A percentile compares a stretch with the other conserved stretches of the same genome.
Conservation (phyloP, 2,797 vertebrate genomes). For the Tauraco hartlaubi region DNA sequence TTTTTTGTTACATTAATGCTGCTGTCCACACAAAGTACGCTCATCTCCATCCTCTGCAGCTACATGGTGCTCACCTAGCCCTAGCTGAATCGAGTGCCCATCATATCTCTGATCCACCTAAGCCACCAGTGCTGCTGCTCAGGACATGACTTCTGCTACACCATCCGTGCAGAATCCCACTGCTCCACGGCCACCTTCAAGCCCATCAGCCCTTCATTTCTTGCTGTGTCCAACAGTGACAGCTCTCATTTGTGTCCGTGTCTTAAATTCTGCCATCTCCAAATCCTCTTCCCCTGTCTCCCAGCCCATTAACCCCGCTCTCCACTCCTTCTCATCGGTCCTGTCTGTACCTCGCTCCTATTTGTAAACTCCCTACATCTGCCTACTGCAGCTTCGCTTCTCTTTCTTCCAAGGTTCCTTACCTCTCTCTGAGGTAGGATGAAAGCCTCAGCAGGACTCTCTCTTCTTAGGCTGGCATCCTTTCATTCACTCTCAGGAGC, state of each 20-base stretch:
- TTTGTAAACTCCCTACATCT: not conserved
- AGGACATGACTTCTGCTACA: not conserved
- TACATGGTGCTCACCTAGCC: not conserved
- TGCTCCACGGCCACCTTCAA: not conserved
- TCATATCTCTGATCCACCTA: not conserved
- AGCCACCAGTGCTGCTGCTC: not conserved
- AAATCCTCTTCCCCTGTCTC: not conserved
- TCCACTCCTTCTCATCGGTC: not conserved
- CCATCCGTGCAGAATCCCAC: not conserved
- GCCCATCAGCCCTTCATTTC: not conserved
- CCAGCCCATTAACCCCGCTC: not conserved
- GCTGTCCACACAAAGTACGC: not conserved
- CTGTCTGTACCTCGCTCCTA: not conserved
- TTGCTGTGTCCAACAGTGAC: not conserved
- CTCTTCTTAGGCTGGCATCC: not conserved
- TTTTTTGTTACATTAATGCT: not conserved
- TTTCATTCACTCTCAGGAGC: not conserved
- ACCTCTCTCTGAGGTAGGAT: not conserved
- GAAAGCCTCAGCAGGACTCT: not conserved
- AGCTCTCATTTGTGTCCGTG: not conserved
- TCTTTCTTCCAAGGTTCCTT: not conserved
- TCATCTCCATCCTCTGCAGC: not conserved
- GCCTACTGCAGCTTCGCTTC: not conserved
- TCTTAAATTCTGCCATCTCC: not conserved
- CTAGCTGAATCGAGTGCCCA: accelerated